Conservation (phyloP, 2,797 vertebrate species). For the Neopelma chrysocephalum region DNA sequence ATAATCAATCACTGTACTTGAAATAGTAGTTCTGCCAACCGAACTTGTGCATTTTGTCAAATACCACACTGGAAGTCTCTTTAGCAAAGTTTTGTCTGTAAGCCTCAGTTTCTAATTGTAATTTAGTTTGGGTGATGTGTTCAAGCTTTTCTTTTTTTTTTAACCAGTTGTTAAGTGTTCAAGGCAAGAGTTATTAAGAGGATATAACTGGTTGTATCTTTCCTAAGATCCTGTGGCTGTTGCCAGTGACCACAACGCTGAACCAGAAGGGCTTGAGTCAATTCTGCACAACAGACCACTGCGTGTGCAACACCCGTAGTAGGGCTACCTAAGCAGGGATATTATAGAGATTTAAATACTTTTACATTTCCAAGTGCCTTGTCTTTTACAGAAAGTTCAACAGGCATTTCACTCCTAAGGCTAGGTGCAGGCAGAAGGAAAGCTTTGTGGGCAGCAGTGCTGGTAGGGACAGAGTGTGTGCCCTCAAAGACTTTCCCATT, state of each 20-base stretch:
- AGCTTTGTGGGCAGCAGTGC: neutral
- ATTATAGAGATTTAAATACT: neutral
- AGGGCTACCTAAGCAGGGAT: neutral
- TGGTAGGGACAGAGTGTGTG: neutral
- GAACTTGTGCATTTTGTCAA: neutral
- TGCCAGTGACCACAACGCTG: neutral
- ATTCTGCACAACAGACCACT: neutral
- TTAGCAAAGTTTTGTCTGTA: neutral
- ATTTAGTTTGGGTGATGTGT: neutral
- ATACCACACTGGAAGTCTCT: neutral
- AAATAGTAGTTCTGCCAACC: neutral
- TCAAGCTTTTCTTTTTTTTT: neutral
- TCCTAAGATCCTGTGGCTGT: neutral
- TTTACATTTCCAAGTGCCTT: neutral
- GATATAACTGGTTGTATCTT: neutral
- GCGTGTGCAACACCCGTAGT: fast-evolving
- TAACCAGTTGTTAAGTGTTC: neutral
- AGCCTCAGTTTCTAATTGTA: neutral
- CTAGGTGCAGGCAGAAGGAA: neutral
- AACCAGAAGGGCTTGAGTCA: neutral
- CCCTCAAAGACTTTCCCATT: fast-evolving
- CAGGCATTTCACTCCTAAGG: neutral
- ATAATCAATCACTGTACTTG: neutral
- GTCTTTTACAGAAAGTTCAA: neutral
- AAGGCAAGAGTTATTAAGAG: neutral